phyloP scores from a whole-genome alignment of 1,140 invertebrate genomes.

The Neuroterus valhalla region DNA sequence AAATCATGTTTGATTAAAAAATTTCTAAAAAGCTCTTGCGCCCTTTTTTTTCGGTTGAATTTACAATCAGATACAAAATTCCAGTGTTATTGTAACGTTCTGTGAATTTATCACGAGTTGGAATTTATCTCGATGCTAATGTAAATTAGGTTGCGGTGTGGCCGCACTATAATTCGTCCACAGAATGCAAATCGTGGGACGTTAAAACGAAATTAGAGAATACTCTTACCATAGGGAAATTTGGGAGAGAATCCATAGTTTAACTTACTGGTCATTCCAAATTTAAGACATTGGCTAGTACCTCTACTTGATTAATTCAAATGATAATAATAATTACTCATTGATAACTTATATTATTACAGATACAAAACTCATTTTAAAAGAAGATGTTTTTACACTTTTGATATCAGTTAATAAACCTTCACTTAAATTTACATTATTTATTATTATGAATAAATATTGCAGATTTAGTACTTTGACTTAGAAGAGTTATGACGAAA shows the following conservation, averaged over 20 bases:
- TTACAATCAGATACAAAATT: conserved; percentile 1
- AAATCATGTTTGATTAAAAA: too few relatives aligned
- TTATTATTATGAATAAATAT: neutral
- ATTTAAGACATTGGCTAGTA: too few relatives aligned
- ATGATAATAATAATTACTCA: too few relatives aligned
- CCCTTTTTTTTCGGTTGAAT: neutral
- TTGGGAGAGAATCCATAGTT: neutral
- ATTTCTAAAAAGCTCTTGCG: neutral
- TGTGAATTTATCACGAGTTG: conserved; percentile 19
- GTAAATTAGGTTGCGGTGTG: conserved; percentile 18
- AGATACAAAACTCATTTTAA: too few relatives aligned
- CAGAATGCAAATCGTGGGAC: conserved; percentile 19
- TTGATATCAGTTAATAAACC: too few relatives aligned
- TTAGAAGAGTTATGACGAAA: neutral
- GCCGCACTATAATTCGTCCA: conserved; percentile 24
- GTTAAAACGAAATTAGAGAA: conserved; percentile 26
- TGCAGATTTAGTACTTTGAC: neutral
- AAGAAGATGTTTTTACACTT: too few relatives aligned
- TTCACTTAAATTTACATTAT: neutral
- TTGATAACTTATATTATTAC: too few relatives aligned
- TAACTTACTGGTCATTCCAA: neutral
- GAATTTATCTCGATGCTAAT: conserved; percentile 27
- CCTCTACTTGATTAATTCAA: too few relatives aligned
- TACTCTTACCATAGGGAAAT: neutral
- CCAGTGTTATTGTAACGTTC: conserved; percentile 18